Conservation (phyloP, 2,113 vertebrate species). For the Dipodomys spectabilis region DNA sequence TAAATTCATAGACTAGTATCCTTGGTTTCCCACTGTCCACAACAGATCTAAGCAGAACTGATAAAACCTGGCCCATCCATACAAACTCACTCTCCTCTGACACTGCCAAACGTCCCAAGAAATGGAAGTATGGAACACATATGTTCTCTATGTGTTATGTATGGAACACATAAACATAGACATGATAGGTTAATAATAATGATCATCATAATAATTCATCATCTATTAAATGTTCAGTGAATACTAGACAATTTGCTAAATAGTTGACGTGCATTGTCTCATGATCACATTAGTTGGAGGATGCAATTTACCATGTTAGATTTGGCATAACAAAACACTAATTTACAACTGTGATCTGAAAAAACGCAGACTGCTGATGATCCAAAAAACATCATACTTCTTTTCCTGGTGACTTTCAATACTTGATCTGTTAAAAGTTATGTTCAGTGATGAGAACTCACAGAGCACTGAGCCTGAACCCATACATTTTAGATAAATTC, state of each 20-base stretch:
- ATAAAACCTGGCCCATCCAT: background rate
- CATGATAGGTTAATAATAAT: background rate
- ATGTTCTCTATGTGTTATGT: background rate
- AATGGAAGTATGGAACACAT: background rate
- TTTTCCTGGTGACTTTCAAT: background rate
- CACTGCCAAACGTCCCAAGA: background rate
- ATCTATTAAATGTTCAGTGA: background rate
- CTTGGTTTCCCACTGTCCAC: background rate
- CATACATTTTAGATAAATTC: background rate
- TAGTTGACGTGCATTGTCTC: background rate
- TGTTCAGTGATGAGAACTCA: background rate
- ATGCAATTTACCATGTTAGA: background rate
- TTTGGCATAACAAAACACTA: background rate
- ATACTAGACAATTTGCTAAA: background rate
- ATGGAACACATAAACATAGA: background rate
- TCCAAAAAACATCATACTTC: background rate
- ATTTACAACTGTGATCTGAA: conserved; percentile 6
- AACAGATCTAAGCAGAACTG: background rate
- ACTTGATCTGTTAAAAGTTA: background rate
- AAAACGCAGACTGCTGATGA: background rate
- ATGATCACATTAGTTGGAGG: conserved; percentile 11
- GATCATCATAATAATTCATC: background rate
- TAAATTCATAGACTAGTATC: background rate
- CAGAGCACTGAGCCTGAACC: background rate
- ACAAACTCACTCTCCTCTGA: background rate